Percentiles rank a stretch among this genome's conserved stretches.
Conservation (phyloP, 1,140 invertebrate genomes). For the Trachymyrmex septentrionalis region DNA sequence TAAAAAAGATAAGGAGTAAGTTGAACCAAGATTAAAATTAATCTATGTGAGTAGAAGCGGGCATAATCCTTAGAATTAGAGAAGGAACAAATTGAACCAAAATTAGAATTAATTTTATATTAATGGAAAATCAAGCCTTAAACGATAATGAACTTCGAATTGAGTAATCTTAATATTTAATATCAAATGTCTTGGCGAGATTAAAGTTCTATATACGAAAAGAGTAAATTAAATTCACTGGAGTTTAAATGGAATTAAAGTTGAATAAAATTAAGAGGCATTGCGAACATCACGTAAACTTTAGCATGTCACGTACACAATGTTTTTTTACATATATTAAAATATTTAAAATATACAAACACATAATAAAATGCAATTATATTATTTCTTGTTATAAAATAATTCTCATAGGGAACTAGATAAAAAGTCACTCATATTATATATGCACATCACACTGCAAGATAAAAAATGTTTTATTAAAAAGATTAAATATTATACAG, state of each 20-base stretch:
- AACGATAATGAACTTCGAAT: neutral
- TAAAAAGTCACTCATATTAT: neutral
- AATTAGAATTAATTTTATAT: too few relatives aligned
- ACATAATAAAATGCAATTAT: neutral
- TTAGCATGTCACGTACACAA: neutral
- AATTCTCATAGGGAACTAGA: neutral
- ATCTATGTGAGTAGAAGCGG: too few relatives aligned
- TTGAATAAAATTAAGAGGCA: neutral
- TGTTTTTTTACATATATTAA: neutral
- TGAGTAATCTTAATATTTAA: neutral
- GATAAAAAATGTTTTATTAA: slow-evolving; percentile 6
- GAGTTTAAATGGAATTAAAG: neutral
- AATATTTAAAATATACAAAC: neutral
- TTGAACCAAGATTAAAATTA: too few relatives aligned
- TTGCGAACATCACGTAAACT: neutral
- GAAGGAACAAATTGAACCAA: too few relatives aligned
- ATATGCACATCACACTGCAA: neutral
- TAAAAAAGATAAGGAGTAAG: too few relatives aligned
- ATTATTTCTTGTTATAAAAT: neutral
- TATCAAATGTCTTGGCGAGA: neutral
- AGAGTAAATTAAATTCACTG: slow-evolving; percentile 9
- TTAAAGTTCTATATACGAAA: neutral
- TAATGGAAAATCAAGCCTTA: too few relatives aligned
- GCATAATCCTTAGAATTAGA: too few relatives aligned
- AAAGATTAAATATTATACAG: neutral